Base-by-base conservation (phyloP, 2,113 vertebrate species). In the Willisornis vidua region DNA sequence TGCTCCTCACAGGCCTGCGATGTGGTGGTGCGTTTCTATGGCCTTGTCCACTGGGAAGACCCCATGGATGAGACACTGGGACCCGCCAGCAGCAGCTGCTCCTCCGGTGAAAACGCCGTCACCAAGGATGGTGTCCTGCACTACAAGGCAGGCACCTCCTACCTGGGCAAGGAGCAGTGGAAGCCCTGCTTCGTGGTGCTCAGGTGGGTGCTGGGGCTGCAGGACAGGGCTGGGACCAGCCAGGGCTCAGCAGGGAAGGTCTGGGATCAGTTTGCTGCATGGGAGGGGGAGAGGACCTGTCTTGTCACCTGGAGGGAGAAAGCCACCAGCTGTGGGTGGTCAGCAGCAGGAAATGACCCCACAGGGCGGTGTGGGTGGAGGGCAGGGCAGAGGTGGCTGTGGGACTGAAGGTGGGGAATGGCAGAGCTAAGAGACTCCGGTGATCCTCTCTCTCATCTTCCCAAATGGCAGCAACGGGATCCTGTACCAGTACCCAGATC, bases 41-140 rank as follows among this genome's bases (percentile, higher is more conserved):
- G 99, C 67, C 98, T 99, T 3, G 97, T 99, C 52, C 99, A 99
- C 97, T 99, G 99, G 99, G 99, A 99, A 33, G 99, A 99, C 97
- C 99, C 99, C 39, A 93, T 98, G 98, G 99, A 99, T 0, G 97
- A 98, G 83, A 74, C 89, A 0, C 67, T 98, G 93, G 98, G 98
- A 29, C 97, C 98, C 0, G 20, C 89, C 48, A 95, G 88, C 25
- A 97, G 45, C 29, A 96, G 95, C 51, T 98, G 95, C 61, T 72
- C 82, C 31, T 94, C 95, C 2, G 70, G 84, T 0, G 97, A 94
- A 10, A 96, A 95, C 4, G 2, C 95, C 1, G 95, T 98, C 96
- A 98, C 97, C 70, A 99, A 99, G 94, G 99, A 99, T 4, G 99
- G 99, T n/a, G 10, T 97, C 74, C 94, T 99, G 75, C 97, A 98